A percentile compares a stretch with the other conserved stretches of the same genome.
Conservation (phyloP, 2,797 vertebrate species). For the Melanitta fusca region DNA sequence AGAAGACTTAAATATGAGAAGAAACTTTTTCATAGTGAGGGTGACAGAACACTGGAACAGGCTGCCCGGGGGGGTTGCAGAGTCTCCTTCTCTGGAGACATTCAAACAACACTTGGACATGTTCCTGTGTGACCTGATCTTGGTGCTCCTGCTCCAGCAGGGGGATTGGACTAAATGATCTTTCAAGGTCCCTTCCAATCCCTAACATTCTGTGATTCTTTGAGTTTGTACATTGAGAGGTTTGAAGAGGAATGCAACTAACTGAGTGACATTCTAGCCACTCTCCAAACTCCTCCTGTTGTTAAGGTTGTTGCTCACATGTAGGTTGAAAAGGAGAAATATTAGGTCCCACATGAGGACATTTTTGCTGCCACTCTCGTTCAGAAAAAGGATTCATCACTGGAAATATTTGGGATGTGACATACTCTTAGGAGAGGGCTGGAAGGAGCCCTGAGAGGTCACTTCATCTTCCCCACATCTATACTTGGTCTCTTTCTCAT, state of each 20-base stretch:
- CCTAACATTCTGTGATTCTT: no score
- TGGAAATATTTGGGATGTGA: not conserved
- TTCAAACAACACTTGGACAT: no score
- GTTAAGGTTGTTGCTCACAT: not conserved
- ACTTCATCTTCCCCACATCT: not conserved
- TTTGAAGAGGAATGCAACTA: not conserved
- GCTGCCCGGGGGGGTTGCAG: no score
- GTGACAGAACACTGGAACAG: no score
- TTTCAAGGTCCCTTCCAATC: no score
- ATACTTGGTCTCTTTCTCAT: not conserved
- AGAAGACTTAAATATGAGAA: no score
- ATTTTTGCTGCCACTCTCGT: not conserved
- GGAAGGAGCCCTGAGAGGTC: not conserved
- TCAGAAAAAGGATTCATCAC: not conserved
- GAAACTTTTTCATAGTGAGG: no score
- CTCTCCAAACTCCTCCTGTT: not conserved
- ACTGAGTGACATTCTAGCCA: not conserved
- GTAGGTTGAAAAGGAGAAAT: not conserved
- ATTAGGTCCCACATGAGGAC: not conserved
- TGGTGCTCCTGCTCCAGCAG: no score
- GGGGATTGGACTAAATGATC: no score
- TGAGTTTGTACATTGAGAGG: not conserved
- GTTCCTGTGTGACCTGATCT: no score
- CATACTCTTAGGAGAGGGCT: not conserved
- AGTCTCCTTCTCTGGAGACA: no score